These are phyloP conservation scores for Muscicapa adusta DNA, from an alignment of 2,113 vertebrate genomes.

Conservation along the genomic window DNA sequence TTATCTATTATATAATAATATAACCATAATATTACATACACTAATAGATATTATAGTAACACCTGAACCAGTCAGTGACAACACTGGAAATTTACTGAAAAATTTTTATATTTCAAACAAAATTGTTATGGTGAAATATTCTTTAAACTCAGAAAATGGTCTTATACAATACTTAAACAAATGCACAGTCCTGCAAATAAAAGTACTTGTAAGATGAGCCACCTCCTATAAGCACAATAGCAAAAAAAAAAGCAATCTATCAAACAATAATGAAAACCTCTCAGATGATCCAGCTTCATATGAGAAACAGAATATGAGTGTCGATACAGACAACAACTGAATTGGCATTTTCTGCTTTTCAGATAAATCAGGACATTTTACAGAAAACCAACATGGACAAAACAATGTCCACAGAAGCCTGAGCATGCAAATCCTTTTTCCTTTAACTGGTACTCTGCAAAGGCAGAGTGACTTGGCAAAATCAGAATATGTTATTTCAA, in stretches of 20 bases:
- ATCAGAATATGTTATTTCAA: neutral
- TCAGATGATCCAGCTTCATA: neutral
- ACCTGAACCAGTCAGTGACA: neutral
- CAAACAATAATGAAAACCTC: neutral
- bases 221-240: neutral
- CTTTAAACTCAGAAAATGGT: neutral
- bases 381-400: neutral
- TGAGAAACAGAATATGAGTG: neutral
- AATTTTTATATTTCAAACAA: neutral
- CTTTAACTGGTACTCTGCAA: neutral
- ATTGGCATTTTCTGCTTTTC: neutral
- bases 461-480: neutral
- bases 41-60: neutral
- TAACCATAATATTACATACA: neutral
- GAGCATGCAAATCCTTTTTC: neutral
- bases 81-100: neutral
- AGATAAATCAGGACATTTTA: neutral
- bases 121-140: neutral
- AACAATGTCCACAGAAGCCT: neutral
- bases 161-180: neutral
- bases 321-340: neutral
- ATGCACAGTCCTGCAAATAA: neutral
- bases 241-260: neutral
- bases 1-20: too few relatives aligned
- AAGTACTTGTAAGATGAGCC: neutral